Evolutionary conservation across 1,140 invertebrate species (phyloP), one percentile per base, ranked within the genome.

Genomic region (Drosophila tani): DNA sequence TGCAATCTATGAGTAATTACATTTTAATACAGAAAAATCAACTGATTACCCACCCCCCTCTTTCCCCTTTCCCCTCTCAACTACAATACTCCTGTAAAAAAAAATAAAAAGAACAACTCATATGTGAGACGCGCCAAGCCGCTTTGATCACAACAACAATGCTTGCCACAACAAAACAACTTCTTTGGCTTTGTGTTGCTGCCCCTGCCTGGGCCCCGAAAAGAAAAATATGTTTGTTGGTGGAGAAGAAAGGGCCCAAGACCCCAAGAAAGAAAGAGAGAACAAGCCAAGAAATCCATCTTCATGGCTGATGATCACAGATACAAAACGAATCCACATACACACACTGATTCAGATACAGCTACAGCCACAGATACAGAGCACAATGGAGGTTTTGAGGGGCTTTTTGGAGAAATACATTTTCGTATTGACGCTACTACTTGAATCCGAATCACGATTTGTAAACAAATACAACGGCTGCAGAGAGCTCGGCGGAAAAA

Each of bases 91-190:
- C 40, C 17, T 67, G 45, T 47, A 73, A 65, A 50, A 73, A 62
- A 45, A 51, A 81, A 62, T 41, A 57, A 81, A 73, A 80, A 77
- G 71, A 68, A 84, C 81, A 83, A 84, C 81, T 84, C 81, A 84
- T 77, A 77, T 85, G 83, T 85, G 75, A 78, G 75, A 69, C 81
- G 85, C 85, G 85, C 78, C 70, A 91, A 86, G 82, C 86, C 85
- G 85, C 85, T 90, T 90, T 90, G 85, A 90, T 90, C 85, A 91
- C 86, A 82, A 82, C 86, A 80, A 90, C 85, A 90, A 90, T 90
- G 82, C 85, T 90, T 90, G 85, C 85, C 85, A 90, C 85, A 90
- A 90, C 85, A 90, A 90, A 90, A 90, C 85, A 91, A 91, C 85
- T 88, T 88, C 81, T 84, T 81, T 75, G 84, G 81, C 85, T 84